Evolutionary conservation across 2,113 vertebrate genomes (phyloP).

Genomic region (Polypterus bichir): DNA sequence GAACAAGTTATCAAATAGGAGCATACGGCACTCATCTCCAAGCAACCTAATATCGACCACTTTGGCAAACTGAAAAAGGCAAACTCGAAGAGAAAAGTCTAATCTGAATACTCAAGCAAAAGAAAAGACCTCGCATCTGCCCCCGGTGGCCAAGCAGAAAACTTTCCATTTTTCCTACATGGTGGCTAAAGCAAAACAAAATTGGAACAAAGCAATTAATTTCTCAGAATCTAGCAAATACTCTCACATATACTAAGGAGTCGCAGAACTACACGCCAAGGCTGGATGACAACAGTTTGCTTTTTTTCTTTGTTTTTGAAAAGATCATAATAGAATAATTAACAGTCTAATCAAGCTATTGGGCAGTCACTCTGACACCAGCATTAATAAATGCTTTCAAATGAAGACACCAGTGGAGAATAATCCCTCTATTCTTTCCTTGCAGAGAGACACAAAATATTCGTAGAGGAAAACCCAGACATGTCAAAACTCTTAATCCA

Average conservation of each 20-base stretch:
- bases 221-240: too few relatives aligned
- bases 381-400: constrained; percentile 36
- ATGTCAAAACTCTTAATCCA: constrained; percentile 17
- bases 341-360: constrained; percentile 65
- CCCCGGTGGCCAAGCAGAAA: too few relatives aligned
- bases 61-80: too few relatives aligned
- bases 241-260: background rate
- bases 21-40: too few relatives aligned
- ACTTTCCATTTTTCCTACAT: too few relatives aligned
- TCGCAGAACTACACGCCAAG: constrained; percentile 12
- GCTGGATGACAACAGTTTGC: constrained; percentile 43
- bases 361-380: constrained; percentile 47
- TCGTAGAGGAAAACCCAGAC: constrained; percentile 36
- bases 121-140: too few relatives aligned
- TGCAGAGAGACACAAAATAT: constrained; percentile 34
- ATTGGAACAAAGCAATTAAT: too few relatives aligned
- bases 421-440: constrained; percentile 26
- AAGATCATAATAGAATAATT: constrained; percentile 46
- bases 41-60: too few relatives aligned
- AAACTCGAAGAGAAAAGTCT: too few relatives aligned
- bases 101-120: too few relatives aligned
- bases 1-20: constrained; percentile 19
- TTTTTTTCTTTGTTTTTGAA: constrained; percentile 25
- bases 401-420: constrained; percentile 26
- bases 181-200: too few relatives aligned